These are phyloP conservation scores for Tychaedon coryphoeus DNA, from an alignment of 2,113 vertebrate genomes.

Conservation along the genomic window DNA sequence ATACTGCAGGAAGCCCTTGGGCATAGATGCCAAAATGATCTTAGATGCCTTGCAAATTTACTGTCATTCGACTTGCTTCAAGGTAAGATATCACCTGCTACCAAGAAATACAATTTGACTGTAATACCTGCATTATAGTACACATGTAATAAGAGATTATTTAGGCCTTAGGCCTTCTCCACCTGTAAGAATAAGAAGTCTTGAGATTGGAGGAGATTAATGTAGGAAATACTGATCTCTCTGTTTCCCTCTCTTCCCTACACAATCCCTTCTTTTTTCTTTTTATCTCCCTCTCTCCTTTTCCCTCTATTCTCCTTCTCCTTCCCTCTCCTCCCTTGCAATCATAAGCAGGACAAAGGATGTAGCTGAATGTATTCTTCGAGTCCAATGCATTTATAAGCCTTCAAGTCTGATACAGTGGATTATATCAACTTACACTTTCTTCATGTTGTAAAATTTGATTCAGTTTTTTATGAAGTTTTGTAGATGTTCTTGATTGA, in stretches of 20 bases:
- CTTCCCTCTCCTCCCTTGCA: not conserved
- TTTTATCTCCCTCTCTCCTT: not conserved
- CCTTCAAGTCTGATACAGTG: not conserved
- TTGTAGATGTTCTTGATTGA: not conserved
- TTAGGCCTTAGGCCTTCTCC: not conserved
- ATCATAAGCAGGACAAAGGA: not conserved
- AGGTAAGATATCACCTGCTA: slow-evolving; percentile 75
- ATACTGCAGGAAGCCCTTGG: slow-evolving; percentile 86
- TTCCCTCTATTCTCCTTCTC: not conserved
- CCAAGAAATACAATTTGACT: not conserved
- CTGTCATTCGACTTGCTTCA: slow-evolving; percentile 93
- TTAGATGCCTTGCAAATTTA: slow-evolving; percentile 90
- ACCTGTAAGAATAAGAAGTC: not conserved
- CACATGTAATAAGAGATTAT: not conserved
- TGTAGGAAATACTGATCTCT: not conserved
- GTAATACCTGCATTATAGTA: not conserved
- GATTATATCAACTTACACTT: not conserved
- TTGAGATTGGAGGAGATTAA: not conserved
- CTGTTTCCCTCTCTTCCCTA: not conserved
- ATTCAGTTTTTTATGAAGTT: not conserved
- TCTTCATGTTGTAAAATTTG: not conserved
- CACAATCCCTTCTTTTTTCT: not conserved
- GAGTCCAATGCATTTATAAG: not conserved
- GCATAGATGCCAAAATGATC: slow-evolving; percentile 88
- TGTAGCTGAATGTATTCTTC: not conserved